Base-by-base conservation (phyloP, 1,140 invertebrate genomes). In the Palaemon carinicauda region DNA sequence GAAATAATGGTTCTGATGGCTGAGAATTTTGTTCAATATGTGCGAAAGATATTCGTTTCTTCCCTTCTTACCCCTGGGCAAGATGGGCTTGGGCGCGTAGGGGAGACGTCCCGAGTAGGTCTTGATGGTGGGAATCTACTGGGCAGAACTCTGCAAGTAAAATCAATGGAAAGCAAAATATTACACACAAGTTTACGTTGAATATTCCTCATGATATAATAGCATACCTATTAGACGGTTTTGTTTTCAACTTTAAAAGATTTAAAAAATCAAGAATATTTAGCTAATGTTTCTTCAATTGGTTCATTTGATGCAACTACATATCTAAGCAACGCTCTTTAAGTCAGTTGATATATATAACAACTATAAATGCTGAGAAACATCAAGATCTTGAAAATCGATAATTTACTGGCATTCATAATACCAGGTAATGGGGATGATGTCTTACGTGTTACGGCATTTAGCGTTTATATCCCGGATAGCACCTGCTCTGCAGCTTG, bases 381-480 rank as follows among this genome's bases (percentile, higher is more conserved):
- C 50, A 10, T 17, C 21, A 15, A 24, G 17, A 14, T 3, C 21
- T 27, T 1, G 5, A 54, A 52, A 1, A 21, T 9, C 17, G 5
- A 17, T 51, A 77, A 21, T n/a, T 24, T 17, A 5, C 27, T 54
- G 41, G 0, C 5, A 19, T 12, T 31, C 51, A 78, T 69, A 24
- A 81, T 41, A 41, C 41, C 41, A 41, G 7, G 7, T 0, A 0
- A 41, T 41, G 41, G 12, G 5, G 3, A 41, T 0, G 12, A 41
- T n/a, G 5, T 41, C 87, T 82, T 53, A 88, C 87, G 80, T 82
- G n/a, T 82, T 54, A n/a, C 88, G 78, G 53, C 88, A 88, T 73
- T 88, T 88, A 19, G 88, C 82, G 82, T 88, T 88, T 33, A 60
- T 77, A 54, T 88, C 88, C 5, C 88, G 54, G 51, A 60, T 54